phyloP scores from a whole-genome alignment of 2,113 vertebrate genomes.

The Sander vitreus region DNA sequence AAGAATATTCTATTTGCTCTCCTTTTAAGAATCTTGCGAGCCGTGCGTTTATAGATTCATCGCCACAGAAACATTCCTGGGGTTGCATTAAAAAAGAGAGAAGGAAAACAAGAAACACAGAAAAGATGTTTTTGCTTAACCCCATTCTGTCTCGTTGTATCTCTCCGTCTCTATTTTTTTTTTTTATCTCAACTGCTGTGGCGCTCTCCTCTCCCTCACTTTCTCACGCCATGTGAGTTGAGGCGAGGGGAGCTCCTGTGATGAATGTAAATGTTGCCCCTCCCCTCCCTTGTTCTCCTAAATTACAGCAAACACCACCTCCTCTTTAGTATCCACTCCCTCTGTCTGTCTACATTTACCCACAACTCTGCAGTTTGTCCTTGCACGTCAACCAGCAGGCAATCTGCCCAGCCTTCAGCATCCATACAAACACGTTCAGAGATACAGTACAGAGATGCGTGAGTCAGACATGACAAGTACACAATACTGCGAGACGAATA shows the following conservation, averaged over 20 bases:
- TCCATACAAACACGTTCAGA: slow-evolving; percentile 41
- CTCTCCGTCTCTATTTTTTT: slow-evolving; percentile 54
- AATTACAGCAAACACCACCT: slow-evolving; percentile 76
- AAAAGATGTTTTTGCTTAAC: slow-evolving; percentile 72
- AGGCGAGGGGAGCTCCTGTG: slow-evolving; percentile 67
- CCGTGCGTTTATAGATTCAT: slow-evolving; percentile 28
- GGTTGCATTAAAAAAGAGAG: slow-evolving; percentile 9
- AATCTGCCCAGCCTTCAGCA: slow-evolving; percentile 38
- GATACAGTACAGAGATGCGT: slow-evolving; percentile 49
- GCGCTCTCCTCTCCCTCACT: slow-evolving; percentile 29
- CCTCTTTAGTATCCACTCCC: slow-evolving; percentile 52
- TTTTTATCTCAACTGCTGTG: slow-evolving; percentile 47
- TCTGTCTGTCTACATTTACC: slow-evolving; percentile 56
- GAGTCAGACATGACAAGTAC: slow-evolving; percentile 61
- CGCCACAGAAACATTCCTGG: slow-evolving; percentile 37
- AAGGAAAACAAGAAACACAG: slow-evolving; percentile 34
- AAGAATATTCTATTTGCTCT: slow-evolving; percentile 26
- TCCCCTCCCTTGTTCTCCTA: slow-evolving; percentile 68
- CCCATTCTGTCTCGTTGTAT: slow-evolving; percentile 76
- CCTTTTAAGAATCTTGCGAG: slow-evolving; percentile 23
- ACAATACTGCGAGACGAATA: slow-evolving; percentile 24
- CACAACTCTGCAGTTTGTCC: slow-evolving; percentile 43
- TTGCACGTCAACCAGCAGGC: slow-evolving; percentile 25
- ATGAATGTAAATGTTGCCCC: slow-evolving; percentile 78
- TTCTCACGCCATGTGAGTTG: slow-evolving; percentile 66